Base-by-base conservation (phyloP, 2,888 invertebrate species). In the Acleris emargana region DNA sequence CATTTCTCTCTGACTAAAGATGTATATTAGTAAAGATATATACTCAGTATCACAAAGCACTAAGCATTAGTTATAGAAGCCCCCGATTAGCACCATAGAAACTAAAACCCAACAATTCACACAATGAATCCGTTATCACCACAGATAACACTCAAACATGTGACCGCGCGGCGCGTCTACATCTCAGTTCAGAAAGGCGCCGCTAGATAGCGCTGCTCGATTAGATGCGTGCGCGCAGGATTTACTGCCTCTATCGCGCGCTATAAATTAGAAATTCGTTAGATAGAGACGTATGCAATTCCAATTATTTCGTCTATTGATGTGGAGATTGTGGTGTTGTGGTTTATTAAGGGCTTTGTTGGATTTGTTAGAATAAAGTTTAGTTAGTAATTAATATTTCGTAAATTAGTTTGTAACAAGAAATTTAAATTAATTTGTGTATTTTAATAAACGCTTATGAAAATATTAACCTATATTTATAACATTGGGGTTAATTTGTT, bases 201-300 rank as follows among this genome's bases (percentile, higher is more conserved):
- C 89, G 91, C 89, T 76, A 87, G 91, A 91, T 91, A 89, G 80
- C 86, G 85, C 76, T 77, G 70, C 76, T 73, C 79, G 91, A 91
- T 91, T 87, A 91, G 91, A 91, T 91, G 88, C 83, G 84, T 74
- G 58, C 75, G 79, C 85, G 84, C 83, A 84, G 78, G 83, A 91
- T 91, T 91, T 91, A 90, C 87, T 80, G 86, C 87, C 72, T 74
- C 79, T 89, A 91, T 91, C 90, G 84, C 82, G 76, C 79, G 82
- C 87, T 79, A 88, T 92, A 91, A 91, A 92, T 92, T 92, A 89
- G 90, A 90, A 90, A 90, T 91, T 91, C 86, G 89, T 89, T 90
- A 91, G 91, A 92, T 91, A 91, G 83, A 91, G 89, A 86, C 86
- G 87, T 88, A 72, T 67, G 77, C 69, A 81, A 84, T 83, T 86